Base-by-base conservation (phyloP, 2,888 invertebrate species). In the Lithophane ornitopus region DNA sequence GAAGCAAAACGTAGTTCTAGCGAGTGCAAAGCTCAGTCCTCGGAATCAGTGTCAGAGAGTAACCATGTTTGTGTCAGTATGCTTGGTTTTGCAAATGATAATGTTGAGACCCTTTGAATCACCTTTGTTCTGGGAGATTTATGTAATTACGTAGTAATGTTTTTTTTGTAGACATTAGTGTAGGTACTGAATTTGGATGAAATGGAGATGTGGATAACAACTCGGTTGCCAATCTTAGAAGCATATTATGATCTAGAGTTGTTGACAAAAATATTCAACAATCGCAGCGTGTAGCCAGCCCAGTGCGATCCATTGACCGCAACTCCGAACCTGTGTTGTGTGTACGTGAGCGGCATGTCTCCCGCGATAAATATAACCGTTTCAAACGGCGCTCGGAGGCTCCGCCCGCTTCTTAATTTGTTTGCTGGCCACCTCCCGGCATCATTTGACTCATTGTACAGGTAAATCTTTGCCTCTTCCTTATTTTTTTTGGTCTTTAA, bases 321-420 rank as follows among this genome's bases (percentile, higher is more conserved):
- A 85, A 67, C 82, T 78, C 67, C 62, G 49, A 84, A 72, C 86
- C 84, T 80, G 86, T 86, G 88, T 89, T 76, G 87, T 73, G 82
- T 65, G 88, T 82, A 91, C 91, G 91, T 91, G 91, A 87, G 85
- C 87, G 68, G 91, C 90, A 90, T 90, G 80, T 78, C 85, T 79
- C 85, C 69, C 69, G 74, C 82, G 86, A 87, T 90, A 89, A 91
- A 90, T 87, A 90, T 88, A 85, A 85, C 89, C 89, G 85, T 83
- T 89, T 86, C 81, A 88, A 89, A 81, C 62, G 74, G 46, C 65
- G n/a, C 44, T 54, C 54, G 34, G 26, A 46, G 74, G 39, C 71
- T 61, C 61, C 78, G 3, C 86, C 88, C 86, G 82, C 90, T 90
- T 90, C 89, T 91, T 91, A 90, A 91, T 90, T 91, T 90, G 90